Evolutionary conservation across 2,888 invertebrate species (phyloP).

Genomic region (Sminthurides aquaticus): DNA sequence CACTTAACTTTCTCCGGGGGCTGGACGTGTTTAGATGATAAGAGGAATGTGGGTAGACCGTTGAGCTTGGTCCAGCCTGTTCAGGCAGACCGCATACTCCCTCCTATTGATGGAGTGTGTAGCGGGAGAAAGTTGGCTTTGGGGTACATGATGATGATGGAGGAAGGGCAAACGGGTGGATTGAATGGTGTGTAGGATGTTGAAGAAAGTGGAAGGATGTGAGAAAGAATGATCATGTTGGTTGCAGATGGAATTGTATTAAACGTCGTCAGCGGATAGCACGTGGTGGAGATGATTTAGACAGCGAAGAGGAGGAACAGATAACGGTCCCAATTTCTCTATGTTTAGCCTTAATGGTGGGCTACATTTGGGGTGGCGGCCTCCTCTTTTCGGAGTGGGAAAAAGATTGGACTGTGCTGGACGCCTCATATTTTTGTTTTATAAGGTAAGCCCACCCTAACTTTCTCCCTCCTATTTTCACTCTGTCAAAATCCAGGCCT

Average conservation of each 20-base stretch:
- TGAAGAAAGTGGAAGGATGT: no score
- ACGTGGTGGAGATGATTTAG: constrained; percentile 45
- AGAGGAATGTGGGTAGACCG: no score
- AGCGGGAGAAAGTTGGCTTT: no score
- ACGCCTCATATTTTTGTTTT: constrained; percentile 62
- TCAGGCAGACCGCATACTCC: no score
- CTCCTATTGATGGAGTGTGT: no score
- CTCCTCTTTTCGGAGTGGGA: constrained; percentile 83
- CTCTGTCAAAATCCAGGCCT: no score
- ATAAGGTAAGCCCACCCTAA: constrained; percentile 46
- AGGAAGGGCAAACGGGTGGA: no score
- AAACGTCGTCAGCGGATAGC: constrained; percentile 45
- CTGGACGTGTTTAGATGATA: no score
- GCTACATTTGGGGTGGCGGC: constrained; percentile 83
- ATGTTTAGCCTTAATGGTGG: constrained; percentile 73
- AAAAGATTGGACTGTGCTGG: constrained; percentile 74
- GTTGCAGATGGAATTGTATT: constrained; percentile 39
- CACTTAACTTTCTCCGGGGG: not conserved
- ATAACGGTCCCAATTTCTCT: constrained; percentile 79
- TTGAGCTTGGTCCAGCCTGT: no score
- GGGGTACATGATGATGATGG: no score
- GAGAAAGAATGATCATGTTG: constrained; percentile 3
- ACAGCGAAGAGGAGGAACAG: constrained; percentile 56
- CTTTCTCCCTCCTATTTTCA: constrained; percentile 2
- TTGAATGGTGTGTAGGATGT: no score